Conservation (phyloP, 2,113 vertebrate genomes). For the Calonectris borealis region DNA sequence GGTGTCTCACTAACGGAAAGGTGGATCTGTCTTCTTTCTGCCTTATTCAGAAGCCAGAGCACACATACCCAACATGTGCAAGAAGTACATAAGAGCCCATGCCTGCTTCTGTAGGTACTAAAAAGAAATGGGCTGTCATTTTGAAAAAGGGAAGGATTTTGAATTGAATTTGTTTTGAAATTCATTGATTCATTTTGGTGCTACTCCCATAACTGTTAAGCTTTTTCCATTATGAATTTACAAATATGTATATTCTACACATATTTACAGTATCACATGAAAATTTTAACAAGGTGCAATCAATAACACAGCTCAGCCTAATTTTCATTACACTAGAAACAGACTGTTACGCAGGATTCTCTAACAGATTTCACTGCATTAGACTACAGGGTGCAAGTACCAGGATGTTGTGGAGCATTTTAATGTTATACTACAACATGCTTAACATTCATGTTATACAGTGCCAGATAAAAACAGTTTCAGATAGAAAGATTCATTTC, state of each 20-base stretch:
- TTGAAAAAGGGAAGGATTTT: not conserved
- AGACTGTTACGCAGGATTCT: not conserved
- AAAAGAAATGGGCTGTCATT: not conserved
- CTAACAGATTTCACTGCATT: not conserved
- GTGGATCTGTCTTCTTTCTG: not conserved
- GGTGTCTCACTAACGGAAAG: not conserved
- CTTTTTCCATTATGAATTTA: not conserved
- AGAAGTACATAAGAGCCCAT: not conserved
- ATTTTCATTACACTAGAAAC: not conserved
- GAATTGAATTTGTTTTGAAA: not conserved
- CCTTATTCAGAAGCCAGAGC: not conserved
- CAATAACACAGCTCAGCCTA: not conserved
- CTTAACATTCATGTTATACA: not conserved
- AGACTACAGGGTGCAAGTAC: not conserved
- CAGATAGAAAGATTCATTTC: not conserved
- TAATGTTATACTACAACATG: not conserved
- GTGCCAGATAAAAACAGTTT: not conserved
- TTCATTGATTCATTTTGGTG: not conserved
- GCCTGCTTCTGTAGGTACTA: not conserved
- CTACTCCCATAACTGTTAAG: not conserved
- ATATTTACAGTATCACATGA: not conserved
- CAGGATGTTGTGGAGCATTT: not conserved
- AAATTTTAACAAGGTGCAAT: not conserved
- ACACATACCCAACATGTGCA: rapidly evolving
- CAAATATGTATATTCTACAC: not conserved